phyloP scores from a whole-genome alignment of 1,140 invertebrate genomes.

The Ectropis grisescens region DNA sequence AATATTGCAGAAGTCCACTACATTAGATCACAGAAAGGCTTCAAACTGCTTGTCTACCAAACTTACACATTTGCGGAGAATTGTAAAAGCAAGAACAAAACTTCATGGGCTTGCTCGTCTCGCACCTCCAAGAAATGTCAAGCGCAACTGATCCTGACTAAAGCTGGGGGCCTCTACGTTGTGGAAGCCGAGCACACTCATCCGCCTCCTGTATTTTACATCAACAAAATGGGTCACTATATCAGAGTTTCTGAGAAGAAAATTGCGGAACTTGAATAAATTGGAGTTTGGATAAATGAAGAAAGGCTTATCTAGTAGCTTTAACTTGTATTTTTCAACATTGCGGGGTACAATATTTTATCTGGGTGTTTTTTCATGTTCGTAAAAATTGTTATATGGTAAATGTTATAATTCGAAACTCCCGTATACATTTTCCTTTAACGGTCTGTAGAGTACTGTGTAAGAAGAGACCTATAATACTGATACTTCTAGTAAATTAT shows the following conservation, averaged over 20 bases:
- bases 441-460: no score
- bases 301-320: no score
- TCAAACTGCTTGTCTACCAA: conserved; percentile 32
- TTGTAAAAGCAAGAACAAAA: conserved; percentile 20
- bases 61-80: conserved; percentile 35
- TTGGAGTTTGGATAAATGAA: no score
- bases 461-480: no score
- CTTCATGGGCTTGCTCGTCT: conserved; percentile 36
- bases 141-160: conserved; percentile 26
- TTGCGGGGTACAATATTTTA: no score
- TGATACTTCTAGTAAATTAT: no score
- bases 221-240: conserved; percentile 30
- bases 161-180: conserved; percentile 21
- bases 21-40: conserved; percentile 40
- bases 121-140: conserved; percentile 36
- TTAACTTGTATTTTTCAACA: no score
- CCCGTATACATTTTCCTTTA: no score
- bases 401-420: no score
- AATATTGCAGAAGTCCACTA: conserved; percentile 47
- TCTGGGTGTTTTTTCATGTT: no score
- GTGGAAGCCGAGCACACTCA: conserved; percentile 28
- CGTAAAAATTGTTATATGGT: no score
- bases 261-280: no score
- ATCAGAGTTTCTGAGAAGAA: conserved; percentile 18
- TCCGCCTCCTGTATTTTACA: conserved; percentile 30